Conservation (phyloP, 2,113 vertebrate species). For the Empidonax traillii region DNA sequence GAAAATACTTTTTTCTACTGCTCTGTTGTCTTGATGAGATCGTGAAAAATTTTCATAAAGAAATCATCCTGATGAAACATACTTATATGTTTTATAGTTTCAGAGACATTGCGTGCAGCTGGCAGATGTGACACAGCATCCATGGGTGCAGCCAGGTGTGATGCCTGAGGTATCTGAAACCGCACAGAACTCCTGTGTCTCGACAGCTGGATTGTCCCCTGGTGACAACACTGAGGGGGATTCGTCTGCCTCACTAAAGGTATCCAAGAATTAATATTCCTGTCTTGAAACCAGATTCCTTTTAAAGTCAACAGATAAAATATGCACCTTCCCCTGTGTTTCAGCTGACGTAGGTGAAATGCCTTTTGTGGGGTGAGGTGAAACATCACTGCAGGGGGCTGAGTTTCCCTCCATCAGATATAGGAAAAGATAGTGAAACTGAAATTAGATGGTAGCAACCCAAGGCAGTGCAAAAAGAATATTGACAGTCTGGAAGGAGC, state of each 20-base stretch:
- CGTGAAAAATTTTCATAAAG: not conserved
- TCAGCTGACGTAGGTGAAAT: not conserved
- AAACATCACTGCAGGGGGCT: not conserved
- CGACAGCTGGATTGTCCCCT: constrained; percentile 2
- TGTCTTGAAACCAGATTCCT: not conserved
- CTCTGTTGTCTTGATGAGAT: not conserved
- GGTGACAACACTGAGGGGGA: not conserved
- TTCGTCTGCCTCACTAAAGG: not conserved
- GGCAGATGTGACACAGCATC: constrained; percentile 1
- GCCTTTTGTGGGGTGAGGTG: not conserved
- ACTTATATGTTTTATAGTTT: not conserved
- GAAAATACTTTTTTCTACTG: not conserved
- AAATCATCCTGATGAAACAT: not conserved
- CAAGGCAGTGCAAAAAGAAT: not conserved
- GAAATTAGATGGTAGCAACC: not conserved
- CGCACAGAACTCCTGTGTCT: rapidly evolving
- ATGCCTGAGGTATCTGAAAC: constrained; percentile 25
- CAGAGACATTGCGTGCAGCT: not conserved
- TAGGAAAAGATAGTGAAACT: not conserved
- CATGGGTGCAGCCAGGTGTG: not conserved
- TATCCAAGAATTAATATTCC: not conserved
- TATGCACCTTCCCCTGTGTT: not conserved
- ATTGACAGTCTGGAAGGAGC: not conserved
- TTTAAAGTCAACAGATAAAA: not conserved
- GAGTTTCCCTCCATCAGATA: not conserved